Percentiles rank a stretch among this genome's conserved stretches.
Conservation (phyloP, 2,797 vertebrate species). For the Neosalanx taihuensis region DNA sequence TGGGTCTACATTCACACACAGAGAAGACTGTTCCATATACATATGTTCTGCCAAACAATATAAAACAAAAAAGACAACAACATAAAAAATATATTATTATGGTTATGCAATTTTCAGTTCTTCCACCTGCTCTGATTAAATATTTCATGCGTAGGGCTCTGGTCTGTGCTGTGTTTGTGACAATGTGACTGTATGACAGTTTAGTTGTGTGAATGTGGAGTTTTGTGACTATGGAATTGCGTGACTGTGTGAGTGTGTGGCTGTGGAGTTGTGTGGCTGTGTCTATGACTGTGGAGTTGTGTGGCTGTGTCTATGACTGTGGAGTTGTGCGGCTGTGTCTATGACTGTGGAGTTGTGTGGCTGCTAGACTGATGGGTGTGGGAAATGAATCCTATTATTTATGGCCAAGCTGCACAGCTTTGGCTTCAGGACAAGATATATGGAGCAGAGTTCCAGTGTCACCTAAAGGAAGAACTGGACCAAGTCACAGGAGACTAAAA, state of each 20-base stretch:
- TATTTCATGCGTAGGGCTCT: conserved; percentile 66
- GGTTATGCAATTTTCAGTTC: conserved; percentile 33
- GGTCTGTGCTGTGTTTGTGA: conserved; percentile 27
- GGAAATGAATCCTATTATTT: conserved; percentile 51
- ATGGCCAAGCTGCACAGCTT: conserved; percentile 49
- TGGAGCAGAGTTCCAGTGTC: conserved; percentile 26
- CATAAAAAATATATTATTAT: conserved; percentile 40
- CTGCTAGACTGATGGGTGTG: conserved; percentile 14
- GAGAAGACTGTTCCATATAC: conserved; percentile 17
- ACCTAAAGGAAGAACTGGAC: conserved; percentile 9
- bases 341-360: conserved; percentile 30
- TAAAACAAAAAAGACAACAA: no score
- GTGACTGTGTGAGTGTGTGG: conserved; percentile 26
- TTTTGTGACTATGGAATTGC: conserved; percentile 18
- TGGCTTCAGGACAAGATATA: conserved; percentile 50
- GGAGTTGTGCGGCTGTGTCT: conserved; percentile 28
- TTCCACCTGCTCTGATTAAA: conserved; percentile 55
- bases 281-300: background rate
- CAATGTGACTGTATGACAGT: no score
- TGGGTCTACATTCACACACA: background rate
- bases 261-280: background rate
- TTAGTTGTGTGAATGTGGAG: conserved; percentile 18
- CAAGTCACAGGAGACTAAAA: background rate
- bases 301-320: conserved; percentile 1
- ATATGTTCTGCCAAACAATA: conserved; percentile 29